A percentile compares a stretch with the other conserved stretches of the same genome.
Conservation (phyloP, 2,113 vertebrate species). For the Pachypanchax playfairii region DNA sequence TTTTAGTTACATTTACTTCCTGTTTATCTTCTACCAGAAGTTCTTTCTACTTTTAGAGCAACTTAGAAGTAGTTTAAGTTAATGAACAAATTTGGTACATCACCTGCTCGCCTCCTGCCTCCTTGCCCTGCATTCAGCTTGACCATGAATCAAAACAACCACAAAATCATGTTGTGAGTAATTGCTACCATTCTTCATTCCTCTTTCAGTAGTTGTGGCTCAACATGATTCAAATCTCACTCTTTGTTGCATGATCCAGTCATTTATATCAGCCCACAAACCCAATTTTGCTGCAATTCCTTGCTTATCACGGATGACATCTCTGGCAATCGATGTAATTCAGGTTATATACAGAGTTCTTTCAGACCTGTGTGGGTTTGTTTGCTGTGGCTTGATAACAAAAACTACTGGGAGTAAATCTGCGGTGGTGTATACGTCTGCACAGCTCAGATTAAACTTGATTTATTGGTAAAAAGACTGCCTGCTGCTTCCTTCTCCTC, state of each 20-base stretch:
- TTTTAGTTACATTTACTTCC: too few relatives aligned
- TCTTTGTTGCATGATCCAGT: slow-evolving; percentile 42
- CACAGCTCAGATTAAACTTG: slow-evolving; percentile 74
- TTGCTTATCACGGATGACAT: slow-evolving; percentile 55
- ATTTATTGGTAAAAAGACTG: slow-evolving; percentile 60
- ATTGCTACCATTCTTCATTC: slow-evolving; percentile 19
- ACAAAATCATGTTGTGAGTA: slow-evolving; percentile 2
- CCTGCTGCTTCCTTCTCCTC: slow-evolving; percentile 52
- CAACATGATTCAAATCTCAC: slow-evolving; percentile 50
- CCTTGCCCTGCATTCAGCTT: too few relatives aligned
- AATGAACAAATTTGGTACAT: too few relatives aligned
- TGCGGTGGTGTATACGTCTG: slow-evolving; percentile 52
- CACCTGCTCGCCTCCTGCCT: too few relatives aligned
- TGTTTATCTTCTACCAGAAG: too few relatives aligned
- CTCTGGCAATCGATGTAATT: slow-evolving; percentile 64
- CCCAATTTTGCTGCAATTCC: slow-evolving; percentile 44
- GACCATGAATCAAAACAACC: background rate
- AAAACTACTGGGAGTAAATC: slow-evolving; percentile 56
- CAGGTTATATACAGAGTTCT: slow-evolving; percentile 42
- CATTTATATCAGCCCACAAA: slow-evolving; percentile 45
- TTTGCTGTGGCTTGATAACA: slow-evolving; percentile 61
- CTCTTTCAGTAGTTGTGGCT: slow-evolving; percentile 27
- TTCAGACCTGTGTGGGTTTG: slow-evolving; percentile 29
- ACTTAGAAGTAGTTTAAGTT: too few relatives aligned
- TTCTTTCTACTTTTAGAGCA: too few relatives aligned